These are phyloP conservation scores for Endomychus coccineus DNA, from an alignment of 2,888 invertebrate genomes.

Conservation along the genomic window DNA sequence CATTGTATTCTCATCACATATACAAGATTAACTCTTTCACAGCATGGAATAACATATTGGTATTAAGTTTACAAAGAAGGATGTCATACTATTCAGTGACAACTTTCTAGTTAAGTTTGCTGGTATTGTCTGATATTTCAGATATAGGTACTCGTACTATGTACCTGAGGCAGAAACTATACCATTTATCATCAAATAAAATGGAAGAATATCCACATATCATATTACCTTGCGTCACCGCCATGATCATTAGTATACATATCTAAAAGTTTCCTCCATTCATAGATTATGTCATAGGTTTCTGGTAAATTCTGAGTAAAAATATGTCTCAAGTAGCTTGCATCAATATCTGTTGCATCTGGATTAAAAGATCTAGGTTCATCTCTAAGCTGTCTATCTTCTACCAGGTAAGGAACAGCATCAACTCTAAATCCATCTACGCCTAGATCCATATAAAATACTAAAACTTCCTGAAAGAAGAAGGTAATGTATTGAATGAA, in stretches of 20 bases:
- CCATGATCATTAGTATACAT: constrained; percentile 43
- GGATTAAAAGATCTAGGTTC: constrained; percentile 38
- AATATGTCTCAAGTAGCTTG: constrained; percentile 52
- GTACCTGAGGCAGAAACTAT: too few relatives aligned
- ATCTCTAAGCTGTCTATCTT: constrained; percentile 38
- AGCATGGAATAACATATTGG: too few relatives aligned
- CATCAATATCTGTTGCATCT: constrained; percentile 51
- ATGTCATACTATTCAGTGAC: too few relatives aligned
- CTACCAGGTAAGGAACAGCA: constrained; percentile 53
- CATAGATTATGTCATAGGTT: constrained; percentile 57
- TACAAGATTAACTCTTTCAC: too few relatives aligned
- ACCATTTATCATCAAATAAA: too few relatives aligned
- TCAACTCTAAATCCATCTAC: constrained; percentile 84
- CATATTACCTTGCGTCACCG: constrained; percentile 39
- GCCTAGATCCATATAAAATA: constrained; percentile 76
- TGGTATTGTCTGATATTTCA: too few relatives aligned
- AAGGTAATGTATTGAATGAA: neutral
- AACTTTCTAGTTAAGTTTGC: too few relatives aligned
- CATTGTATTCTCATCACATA: too few relatives aligned
- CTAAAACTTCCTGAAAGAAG: constrained; percentile 52
- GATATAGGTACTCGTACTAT: too few relatives aligned
- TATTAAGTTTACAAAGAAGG: too few relatives aligned
- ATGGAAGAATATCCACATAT: too few relatives aligned
- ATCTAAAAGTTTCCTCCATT: constrained; percentile 57
- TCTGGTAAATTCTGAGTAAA: constrained; percentile 54